Evolutionary conservation across 2,888 invertebrate genomes (phyloP).

Genomic region (Homarus gammarus): DNA sequence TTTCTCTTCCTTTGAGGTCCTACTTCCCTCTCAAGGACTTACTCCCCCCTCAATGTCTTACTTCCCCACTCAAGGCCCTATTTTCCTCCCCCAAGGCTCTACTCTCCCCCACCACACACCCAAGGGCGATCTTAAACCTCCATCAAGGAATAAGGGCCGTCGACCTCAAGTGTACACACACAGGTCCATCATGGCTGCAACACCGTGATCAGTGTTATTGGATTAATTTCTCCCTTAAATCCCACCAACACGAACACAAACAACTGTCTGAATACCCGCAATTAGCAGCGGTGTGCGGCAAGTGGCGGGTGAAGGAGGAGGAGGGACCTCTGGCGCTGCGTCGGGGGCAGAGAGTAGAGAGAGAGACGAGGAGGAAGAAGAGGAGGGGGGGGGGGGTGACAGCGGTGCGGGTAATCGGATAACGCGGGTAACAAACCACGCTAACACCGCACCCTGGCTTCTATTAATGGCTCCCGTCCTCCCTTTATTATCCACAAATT

Average conservation of each 20-base stretch:
- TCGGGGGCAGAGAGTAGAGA: background rate
- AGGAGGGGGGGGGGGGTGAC: background rate
- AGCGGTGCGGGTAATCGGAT: slow-evolving; percentile 38
- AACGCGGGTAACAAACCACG: slow-evolving; percentile 44
- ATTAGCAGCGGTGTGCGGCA: background rate
- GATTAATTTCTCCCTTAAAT: slow-evolving; percentile 6
- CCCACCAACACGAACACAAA: background rate
- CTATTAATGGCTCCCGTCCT: slow-evolving; percentile 49
- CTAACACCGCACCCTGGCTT: slow-evolving; percentile 56
- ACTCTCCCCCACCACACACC: too few relatives aligned
- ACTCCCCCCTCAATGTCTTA: too few relatives aligned
- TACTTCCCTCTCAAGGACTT: too few relatives aligned
- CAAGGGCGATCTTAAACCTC: too few relatives aligned
- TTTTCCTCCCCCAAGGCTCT: too few relatives aligned
- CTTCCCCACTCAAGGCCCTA: too few relatives aligned
- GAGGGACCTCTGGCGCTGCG: background rate
- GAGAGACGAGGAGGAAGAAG: background rate
- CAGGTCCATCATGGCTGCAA: background rate
- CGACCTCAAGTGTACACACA: background rate
- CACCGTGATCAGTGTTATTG: background rate
- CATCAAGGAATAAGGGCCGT: too few relatives aligned
- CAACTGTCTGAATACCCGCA: slow-evolving; percentile 8
- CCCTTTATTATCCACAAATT: slow-evolving; percentile 59
- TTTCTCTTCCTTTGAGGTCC: too few relatives aligned
- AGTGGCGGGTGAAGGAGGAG: background rate